phyloP scores from a whole-genome alignment of 2,888 invertebrate species.

The Drosophila rubida region DNA sequence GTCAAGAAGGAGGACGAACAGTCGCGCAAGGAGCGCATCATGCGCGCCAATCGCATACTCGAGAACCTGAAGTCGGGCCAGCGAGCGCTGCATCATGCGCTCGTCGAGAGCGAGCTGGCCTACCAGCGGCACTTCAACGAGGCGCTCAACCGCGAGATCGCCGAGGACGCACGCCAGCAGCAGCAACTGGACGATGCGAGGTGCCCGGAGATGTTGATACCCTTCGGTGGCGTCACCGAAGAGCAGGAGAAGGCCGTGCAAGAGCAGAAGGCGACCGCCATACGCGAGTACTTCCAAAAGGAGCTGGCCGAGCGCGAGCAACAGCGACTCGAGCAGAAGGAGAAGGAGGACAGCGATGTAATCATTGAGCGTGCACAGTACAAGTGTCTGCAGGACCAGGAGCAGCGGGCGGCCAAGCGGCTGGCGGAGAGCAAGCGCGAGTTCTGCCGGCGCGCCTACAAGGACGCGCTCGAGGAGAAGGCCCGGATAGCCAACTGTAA shows the following conservation, averaged over 20 bases:
- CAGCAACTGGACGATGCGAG: neutral
- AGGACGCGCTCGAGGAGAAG: neutral
- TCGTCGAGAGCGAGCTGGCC: conserved; percentile 9
- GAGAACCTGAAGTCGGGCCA: conserved; percentile 51
- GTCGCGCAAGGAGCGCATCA: conserved; percentile 51
- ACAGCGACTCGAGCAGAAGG: neutral
- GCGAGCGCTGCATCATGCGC: conserved; percentile 7
- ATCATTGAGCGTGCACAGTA: conserved; percentile 48
- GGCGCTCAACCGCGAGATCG: conserved; percentile 9
- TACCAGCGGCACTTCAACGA: conserved; percentile 16
- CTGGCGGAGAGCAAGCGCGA: neutral
- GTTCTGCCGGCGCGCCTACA: neutral
- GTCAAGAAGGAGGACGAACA: conserved; percentile 29
- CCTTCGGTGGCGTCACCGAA: conserved; percentile 13
- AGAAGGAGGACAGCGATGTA: conserved; percentile 21
- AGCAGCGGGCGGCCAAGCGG: conserved; percentile 15
- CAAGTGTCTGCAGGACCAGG: conserved; percentile 40
- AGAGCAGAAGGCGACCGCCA: neutral
- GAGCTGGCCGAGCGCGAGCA: neutral
- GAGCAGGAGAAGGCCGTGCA: conserved; percentile 15
- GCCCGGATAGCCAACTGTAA: conserved; percentile 17
- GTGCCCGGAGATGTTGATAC: conserved; percentile 7
- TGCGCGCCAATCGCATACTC: conserved; percentile 41
- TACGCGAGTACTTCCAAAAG: neutral
- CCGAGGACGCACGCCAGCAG: conserved; percentile 6